phyloP scores from a whole-genome alignment of 2,113 vertebrate species.

The Hippocampus comes region DNA sequence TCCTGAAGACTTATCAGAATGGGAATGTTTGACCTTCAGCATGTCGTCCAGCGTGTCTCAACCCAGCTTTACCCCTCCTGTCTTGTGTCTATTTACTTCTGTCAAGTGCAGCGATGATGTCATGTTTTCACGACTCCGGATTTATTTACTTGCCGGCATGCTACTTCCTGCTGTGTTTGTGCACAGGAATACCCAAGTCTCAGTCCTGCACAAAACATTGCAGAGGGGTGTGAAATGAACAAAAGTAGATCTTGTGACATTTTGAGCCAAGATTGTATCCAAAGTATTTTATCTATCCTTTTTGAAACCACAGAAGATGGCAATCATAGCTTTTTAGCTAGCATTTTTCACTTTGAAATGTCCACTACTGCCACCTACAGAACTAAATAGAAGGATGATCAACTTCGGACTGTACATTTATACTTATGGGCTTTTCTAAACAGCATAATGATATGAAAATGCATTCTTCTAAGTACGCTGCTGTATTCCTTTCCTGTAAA shows the following conservation, averaged over 20 bases:
- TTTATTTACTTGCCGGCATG: not conserved
- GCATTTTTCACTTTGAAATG: too few relatives aligned
- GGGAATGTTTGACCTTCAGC: slow-evolving; percentile 46
- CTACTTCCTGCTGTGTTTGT: not conserved
- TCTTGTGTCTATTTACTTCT: not conserved
- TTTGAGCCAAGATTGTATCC: not conserved
- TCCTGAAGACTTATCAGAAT: slow-evolving; percentile 64
- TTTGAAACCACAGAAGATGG: too few relatives aligned
- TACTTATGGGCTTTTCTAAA: too few relatives aligned
- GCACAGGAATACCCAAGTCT: not conserved
- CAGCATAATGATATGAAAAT: too few relatives aligned
- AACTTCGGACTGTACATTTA: too few relatives aligned
- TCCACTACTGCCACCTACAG: too few relatives aligned
- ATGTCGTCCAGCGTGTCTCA: slow-evolving; percentile 42
- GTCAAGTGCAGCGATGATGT: not conserved
- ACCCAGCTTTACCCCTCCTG: slow-evolving; percentile 25
- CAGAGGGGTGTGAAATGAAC: too few relatives aligned
- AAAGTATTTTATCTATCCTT: not conserved
- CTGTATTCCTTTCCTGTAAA: not conserved
- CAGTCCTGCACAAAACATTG: slow-evolving; percentile 1
- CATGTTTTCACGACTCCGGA: not conserved
- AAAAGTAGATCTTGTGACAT: too few relatives aligned
- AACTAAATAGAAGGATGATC: too few relatives aligned
- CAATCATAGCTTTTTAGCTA: too few relatives aligned
- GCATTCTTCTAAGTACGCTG: not conserved